Evolutionary conservation across 2,797 vertebrate species (phyloP).

Genomic region (Anas bernieri): DNA sequence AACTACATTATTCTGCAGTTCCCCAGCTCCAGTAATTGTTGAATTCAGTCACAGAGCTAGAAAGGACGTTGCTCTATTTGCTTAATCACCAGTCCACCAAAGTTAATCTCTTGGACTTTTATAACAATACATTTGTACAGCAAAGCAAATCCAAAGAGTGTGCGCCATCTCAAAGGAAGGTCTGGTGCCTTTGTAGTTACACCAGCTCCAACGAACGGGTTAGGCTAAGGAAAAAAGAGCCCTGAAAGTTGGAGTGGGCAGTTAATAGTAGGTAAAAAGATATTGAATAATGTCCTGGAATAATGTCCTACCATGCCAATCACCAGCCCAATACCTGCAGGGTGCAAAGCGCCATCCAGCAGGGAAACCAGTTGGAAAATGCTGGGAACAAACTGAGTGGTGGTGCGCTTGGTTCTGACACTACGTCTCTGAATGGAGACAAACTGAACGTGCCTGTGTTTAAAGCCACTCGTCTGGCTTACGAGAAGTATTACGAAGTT

Average conservation of each 20-base stretch:
- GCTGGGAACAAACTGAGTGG: background rate
- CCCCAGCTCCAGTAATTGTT: background rate
- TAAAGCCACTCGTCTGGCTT: background rate
- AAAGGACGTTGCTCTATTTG: background rate
- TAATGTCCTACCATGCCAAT: background rate
- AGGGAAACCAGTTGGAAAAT: background rate
- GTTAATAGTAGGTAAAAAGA: background rate
- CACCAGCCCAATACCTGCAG: background rate
- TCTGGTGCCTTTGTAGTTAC: background rate
- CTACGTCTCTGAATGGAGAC: background rate
- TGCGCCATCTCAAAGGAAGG: background rate
- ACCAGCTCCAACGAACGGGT: background rate
- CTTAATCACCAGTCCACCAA: background rate
- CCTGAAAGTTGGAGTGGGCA: background rate
- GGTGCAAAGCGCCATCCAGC: background rate
- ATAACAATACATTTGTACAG: background rate
- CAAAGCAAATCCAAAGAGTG: background rate
- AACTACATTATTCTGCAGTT: background rate
- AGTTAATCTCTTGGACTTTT: background rate
- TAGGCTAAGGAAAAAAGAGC: background rate
- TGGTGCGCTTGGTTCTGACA: background rate
- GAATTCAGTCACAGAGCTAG: background rate
- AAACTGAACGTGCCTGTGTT: rapidly evolving
- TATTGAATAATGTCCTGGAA: background rate
- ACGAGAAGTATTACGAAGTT: rapidly evolving